A percentile compares a stretch with the other conserved stretches of the same genome.
phyloP scores from a whole-genome alignment of 2,113 vertebrate genomes.

The Astur gentilis region DNA sequence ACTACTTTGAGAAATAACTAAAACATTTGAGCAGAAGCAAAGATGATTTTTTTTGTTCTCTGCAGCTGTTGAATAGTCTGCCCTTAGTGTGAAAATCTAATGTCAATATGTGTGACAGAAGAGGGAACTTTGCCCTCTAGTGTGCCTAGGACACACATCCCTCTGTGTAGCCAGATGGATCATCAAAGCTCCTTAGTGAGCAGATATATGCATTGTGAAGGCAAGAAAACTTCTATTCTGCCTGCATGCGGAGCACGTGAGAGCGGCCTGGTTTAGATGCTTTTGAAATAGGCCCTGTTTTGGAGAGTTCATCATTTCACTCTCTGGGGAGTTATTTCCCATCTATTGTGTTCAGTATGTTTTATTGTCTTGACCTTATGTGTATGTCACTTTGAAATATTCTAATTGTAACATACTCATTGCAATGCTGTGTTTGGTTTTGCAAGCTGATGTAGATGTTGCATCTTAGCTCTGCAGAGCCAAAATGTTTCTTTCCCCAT shows the following conservation, averaged over 20 bases:
- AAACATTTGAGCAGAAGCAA: neutral
- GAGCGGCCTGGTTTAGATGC: neutral
- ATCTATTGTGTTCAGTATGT: neutral
- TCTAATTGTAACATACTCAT: neutral
- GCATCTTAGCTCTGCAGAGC: neutral
- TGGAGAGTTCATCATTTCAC: neutral
- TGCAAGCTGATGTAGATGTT: neutral
- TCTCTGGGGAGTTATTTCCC: neutral
- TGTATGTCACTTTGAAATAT: neutral
- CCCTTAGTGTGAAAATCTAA: neutral
- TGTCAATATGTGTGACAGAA: slow-evolving; percentile 1
- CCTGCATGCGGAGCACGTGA: neutral
- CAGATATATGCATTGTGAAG: neutral
- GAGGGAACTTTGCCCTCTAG: neutral
- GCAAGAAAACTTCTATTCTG: neutral
- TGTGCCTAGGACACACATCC: neutral
- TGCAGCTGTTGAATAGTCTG: neutral
- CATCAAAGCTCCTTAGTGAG: slow-evolving; percentile 13
- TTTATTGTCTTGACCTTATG: neutral
- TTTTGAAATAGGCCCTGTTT: neutral
- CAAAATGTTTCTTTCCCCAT: neutral
- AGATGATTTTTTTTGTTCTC: neutral
- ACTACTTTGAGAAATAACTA: neutral
- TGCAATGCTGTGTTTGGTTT: neutral
- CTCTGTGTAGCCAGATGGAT: neutral